A percentile compares a stretch with the other conserved stretches of the same genome.
These are phyloP conservation scores for Myotis yumanensis DNA, from an alignment of 2,113 vertebrate genomes.

Conservation along the genomic window DNA sequence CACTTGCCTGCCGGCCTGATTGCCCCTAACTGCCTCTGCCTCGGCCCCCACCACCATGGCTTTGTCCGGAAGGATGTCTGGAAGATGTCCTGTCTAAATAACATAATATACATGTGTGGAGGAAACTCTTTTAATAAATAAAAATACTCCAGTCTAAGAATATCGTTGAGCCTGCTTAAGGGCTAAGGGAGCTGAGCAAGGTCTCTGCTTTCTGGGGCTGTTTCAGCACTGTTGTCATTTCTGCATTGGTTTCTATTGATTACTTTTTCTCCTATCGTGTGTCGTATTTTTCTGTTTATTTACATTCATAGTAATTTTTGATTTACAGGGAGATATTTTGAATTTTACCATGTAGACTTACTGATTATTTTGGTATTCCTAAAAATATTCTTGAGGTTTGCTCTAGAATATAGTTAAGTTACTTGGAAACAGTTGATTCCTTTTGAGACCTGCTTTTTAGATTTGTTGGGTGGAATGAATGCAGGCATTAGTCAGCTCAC, in stretches of 20 bases:
- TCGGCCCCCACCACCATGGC: too few species aligned
- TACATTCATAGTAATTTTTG: background rate
- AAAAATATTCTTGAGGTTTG: background rate
- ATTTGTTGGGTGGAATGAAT: background rate
- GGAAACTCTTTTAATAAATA: background rate
- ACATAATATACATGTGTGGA: background rate
- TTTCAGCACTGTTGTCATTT: background rate
- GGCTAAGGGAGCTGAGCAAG: background rate
- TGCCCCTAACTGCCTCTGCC: too few species aligned
- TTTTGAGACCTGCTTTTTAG: background rate
- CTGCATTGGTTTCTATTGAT: background rate
- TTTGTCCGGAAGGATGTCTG: too few species aligned
- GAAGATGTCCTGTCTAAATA: too few species aligned
- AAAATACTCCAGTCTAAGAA: background rate
- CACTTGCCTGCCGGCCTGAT: too few species aligned
- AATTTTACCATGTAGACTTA: background rate
- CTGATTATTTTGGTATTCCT: background rate
- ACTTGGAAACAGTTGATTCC: background rate
- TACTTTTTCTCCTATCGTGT: background rate
- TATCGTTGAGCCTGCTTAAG: background rate
- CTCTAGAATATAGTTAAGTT: background rate
- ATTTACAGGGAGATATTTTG: background rate
- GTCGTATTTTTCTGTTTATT: background rate
- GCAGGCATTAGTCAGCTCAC: background rate
- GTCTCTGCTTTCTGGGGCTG: background rate